Conservation (phyloP, 2,113 vertebrate genomes). For the Notechis scutatus region DNA sequence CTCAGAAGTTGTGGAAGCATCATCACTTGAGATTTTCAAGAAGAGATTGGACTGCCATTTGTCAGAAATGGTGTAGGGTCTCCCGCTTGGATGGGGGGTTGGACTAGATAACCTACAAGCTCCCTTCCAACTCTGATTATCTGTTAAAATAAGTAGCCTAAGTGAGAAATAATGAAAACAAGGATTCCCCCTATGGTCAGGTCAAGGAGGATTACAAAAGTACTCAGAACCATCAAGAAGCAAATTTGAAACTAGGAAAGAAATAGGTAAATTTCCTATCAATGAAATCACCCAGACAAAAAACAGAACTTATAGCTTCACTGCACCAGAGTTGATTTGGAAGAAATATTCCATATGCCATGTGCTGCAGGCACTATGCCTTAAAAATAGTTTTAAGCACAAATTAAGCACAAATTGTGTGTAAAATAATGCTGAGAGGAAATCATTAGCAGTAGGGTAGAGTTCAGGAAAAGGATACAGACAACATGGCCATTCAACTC, state of each 20-base stretch:
- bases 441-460: neutral
- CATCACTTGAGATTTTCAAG: no score
- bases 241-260: neutral
- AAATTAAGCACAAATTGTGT: neutral
- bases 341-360: neutral
- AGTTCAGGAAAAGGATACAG: neutral
- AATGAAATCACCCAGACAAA: neutral
- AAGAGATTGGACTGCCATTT: no score
- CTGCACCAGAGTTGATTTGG: neutral
- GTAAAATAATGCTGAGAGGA: neutral
- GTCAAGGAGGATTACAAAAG: neutral
- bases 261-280: neutral
- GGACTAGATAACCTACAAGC: no score
- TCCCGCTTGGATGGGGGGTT: no score
- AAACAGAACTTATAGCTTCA: neutral
- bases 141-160: neutral
- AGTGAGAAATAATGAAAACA: neutral
- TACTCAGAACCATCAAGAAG: neutral
- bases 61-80: no score
- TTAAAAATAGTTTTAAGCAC: neutral
- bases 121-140: no score
- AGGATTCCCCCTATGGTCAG: neutral
- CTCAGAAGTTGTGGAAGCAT: no score
- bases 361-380: neutral
- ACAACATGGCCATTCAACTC: neutral